A percentile compares a stretch with the other conserved stretches of the same genome.
These are phyloP conservation scores for Melanophora roralis DNA, from an alignment of 2,888 invertebrate genomes.

Conservation along the genomic window DNA sequence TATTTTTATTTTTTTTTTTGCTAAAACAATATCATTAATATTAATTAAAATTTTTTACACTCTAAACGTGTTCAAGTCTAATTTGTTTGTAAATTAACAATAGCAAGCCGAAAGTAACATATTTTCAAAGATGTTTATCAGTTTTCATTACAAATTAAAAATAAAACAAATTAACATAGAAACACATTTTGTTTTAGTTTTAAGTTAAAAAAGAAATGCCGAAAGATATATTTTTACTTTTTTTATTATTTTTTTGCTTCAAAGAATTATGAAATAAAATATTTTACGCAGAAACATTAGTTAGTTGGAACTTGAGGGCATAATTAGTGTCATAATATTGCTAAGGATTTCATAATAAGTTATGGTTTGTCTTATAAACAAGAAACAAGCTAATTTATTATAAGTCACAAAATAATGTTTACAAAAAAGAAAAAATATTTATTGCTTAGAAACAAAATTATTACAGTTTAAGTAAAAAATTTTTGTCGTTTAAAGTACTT, in stretches of 20 bases:
- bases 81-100: conserved; percentile 15
- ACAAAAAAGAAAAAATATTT: neutral
- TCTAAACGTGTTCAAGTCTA: neutral
- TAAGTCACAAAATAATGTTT: too few species aligned
- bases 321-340: conserved; percentile 36
- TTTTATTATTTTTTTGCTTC: neutral
- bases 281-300: neutral
- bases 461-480: too few species aligned
- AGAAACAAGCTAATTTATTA: neutral
- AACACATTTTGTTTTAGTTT: neutral
- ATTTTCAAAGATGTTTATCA: neutral
- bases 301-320: neutral
- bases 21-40: conserved; percentile 9
- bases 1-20: neutral
- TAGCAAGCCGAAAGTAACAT: neutral
- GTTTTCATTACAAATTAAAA: neutral
- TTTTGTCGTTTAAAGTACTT: too few species aligned
- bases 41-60: neutral
- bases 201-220: neutral
- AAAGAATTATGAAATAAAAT: neutral
- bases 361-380: neutral
- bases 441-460: too few species aligned
- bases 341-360: conserved; percentile 11
- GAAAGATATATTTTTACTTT: too few species aligned
- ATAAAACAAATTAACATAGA: neutral